phyloP scores from a whole-genome alignment of 53 echinoderm and acorn worm species.

The Temnopleurus reevesii region DNA sequence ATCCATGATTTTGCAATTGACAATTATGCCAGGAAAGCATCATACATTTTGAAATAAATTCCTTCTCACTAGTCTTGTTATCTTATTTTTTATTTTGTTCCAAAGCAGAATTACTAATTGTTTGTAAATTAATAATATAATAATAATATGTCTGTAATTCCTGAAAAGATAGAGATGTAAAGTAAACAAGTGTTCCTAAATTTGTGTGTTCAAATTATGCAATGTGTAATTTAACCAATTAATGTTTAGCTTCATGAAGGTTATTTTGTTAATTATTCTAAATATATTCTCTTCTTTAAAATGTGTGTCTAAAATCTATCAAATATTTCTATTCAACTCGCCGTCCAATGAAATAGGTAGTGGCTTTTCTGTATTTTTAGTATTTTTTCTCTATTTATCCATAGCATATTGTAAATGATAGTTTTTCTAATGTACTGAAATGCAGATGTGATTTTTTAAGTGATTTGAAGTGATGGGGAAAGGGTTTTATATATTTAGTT shows the following conservation, averaged over 20 bases:
- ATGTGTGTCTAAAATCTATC: background rate
- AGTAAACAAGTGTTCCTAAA: no score
- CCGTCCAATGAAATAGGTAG: slow-evolving; percentile 40
- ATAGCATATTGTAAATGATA: no score
- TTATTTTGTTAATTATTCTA: background rate
- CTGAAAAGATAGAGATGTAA: no score
- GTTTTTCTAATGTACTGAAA: slow-evolving; percentile 6
- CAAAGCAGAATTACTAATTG: no score
- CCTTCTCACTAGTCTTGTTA: no score
- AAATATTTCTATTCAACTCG: slow-evolving; percentile 5
- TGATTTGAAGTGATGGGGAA: background rate
- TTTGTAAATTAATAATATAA: no score
- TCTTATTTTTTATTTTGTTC: no score
- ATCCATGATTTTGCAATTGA: no score
- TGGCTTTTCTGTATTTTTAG: background rate
- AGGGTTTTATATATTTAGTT: background rate
- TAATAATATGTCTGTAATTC: no score
- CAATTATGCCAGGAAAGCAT: no score
- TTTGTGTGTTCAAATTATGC: no score
- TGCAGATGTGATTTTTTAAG: background rate
- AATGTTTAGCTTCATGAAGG: background rate
- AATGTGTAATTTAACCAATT: background rate
- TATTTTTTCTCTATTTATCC: background rate
- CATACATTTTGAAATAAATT: no score
- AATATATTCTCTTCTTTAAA: background rate